Evolutionary conservation across 2,888 invertebrate species (phyloP).

Genomic region (Xylota sylvarum): DNA sequence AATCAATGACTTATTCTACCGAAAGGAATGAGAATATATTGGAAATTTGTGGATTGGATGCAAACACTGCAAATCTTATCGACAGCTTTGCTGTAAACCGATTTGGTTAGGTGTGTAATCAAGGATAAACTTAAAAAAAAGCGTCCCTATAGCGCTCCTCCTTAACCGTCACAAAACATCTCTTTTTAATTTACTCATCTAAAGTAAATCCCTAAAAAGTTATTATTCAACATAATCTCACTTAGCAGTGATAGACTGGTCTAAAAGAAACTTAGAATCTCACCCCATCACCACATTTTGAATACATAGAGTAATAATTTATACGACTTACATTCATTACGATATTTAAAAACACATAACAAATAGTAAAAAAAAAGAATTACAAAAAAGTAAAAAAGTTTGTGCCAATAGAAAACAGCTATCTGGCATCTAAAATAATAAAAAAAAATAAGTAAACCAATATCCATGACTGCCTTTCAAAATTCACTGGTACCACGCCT

Average conservation of each 20-base stretch:
- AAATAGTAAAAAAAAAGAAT: background rate
- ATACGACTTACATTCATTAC: conserved; percentile 1
- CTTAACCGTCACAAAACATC: conserved; percentile 28
- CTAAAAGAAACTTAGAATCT: conserved; percentile 38
- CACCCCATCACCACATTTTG: conserved; percentile 9
- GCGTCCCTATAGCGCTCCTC: background rate
- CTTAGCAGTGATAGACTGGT: conserved; percentile 15
- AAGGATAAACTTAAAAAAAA: background rate
- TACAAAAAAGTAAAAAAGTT: background rate
- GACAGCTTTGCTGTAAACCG: conserved; percentile 85
- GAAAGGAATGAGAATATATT: conserved; percentile 82
- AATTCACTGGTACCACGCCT: conserved; percentile 73
- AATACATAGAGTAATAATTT: conserved; percentile 26
- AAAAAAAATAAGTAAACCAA: conserved; percentile 37
- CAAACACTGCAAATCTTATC: conserved; percentile 85
- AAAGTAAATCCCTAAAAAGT: background rate
- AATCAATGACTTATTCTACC: conserved; percentile 81
- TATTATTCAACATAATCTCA: conserved; percentile 33
- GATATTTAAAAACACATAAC: conserved; percentile 4
- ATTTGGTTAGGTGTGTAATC: conserved; percentile 73
- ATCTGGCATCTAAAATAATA: conserved; percentile 15
- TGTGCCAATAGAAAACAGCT: conserved; percentile 28
- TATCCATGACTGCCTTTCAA: conserved; percentile 75
- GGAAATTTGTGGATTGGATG: conserved; percentile 86
- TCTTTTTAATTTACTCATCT: conserved; percentile 7